phyloP scores from a whole-genome alignment of 1,140 invertebrate species.

The Atta cephalotes region DNA sequence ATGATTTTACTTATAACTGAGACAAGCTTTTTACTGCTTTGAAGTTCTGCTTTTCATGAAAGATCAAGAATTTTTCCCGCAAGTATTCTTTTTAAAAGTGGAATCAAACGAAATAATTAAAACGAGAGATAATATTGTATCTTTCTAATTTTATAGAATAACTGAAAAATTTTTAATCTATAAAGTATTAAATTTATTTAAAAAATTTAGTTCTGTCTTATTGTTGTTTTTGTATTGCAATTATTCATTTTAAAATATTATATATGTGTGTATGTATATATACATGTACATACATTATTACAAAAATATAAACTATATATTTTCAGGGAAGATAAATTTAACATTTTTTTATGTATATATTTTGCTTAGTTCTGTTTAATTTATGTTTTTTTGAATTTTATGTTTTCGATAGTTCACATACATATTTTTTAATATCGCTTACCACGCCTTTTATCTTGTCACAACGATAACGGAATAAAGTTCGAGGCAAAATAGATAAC shows the following conservation, averaged over 20 bases:
- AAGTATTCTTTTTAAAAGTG: not conserved
- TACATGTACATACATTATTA: too few relatives aligned
- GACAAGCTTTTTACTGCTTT: not conserved
- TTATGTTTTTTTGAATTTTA: not conserved
- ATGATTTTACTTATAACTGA: not conserved
- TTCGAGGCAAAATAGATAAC: slow-evolving; percentile 39
- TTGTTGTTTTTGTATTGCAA: not conserved
- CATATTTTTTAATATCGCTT: slow-evolving; percentile 48
- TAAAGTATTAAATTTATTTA: not conserved
- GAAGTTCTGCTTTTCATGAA: not conserved
- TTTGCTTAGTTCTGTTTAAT: not conserved
- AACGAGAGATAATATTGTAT: slow-evolving; percentile 5
- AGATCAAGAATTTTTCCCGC: not conserved
- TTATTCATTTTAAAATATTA: not conserved
- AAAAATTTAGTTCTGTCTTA: not conserved
- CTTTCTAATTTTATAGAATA: not conserved
- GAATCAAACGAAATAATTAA: not conserved
- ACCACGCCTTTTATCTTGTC: slow-evolving; percentile 9
- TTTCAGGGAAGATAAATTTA: not conserved
- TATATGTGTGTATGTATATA: not conserved
- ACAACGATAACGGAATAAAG: slow-evolving; percentile 14
- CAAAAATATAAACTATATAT: too few relatives aligned
- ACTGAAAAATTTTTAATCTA: not conserved
- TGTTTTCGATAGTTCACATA: not conserved
- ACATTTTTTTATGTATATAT: not conserved